Evolutionary conservation across 2,888 invertebrate genomes (phyloP).

Genomic region (Temnothorax ravouxi): DNA sequence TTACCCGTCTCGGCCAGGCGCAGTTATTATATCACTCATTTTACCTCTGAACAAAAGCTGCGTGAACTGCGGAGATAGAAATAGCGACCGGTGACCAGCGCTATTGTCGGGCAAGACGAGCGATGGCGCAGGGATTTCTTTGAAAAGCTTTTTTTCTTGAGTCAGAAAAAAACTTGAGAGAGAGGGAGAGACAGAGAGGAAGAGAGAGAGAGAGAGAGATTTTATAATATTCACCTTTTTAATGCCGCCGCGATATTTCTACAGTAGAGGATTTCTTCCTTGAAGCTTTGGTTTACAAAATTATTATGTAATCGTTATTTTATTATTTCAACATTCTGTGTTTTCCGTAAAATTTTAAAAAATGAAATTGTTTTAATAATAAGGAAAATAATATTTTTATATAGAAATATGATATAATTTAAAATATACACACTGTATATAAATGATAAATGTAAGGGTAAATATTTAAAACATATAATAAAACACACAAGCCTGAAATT

Average conservation of each 20-base stretch:
- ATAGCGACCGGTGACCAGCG: conserved; percentile 40
- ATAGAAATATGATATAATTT: not conserved
- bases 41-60: conserved; percentile 69
- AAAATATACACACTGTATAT: not conserved
- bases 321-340: not conserved
- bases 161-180: not conserved
- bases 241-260: not conserved
- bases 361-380: not conserved
- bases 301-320: not conserved
- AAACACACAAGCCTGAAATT: not conserved
- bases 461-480: not conserved
- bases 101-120: conserved; percentile 43
- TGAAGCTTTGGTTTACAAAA: not conserved
- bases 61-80: conserved; percentile 57
- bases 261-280: not conserved
- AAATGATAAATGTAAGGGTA: no score
- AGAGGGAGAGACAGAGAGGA: not conserved
- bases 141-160: conserved; percentile 52
- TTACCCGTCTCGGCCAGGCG: conserved; percentile 60
- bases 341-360: not conserved
- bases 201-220: not conserved
- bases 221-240: conserved; percentile 5
- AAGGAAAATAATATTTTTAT: not conserved
- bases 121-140: conserved; percentile 56
- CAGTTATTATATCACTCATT: conserved; percentile 70